phyloP scores from a whole-genome alignment of 2,797 vertebrate species.

The Choloepus didactylus region DNA sequence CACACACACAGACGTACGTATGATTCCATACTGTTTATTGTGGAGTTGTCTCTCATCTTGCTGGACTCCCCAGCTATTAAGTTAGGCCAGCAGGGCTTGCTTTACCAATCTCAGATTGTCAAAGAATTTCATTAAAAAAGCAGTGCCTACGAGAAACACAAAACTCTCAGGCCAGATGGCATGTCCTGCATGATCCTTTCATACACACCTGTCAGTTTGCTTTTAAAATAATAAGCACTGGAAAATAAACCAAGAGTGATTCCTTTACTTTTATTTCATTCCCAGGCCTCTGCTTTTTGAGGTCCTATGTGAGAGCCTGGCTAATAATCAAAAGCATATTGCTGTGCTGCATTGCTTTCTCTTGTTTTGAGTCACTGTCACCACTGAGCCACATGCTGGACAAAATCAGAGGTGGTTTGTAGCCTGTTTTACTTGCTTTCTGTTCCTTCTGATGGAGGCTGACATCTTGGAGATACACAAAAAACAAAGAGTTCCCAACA shows the following conservation, averaged over 20 bases:
- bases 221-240: not conserved
- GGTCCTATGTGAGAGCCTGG: not conserved
- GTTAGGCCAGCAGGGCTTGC: not conserved
- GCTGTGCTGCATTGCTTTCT: not conserved
- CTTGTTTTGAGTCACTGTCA: not conserved
- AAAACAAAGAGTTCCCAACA: not conserved
- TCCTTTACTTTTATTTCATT: too few species aligned
- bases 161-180: rapidly evolving
- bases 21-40: not conserved
- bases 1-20: not conserved
- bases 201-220: not conserved
- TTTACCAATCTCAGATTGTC: rapidly evolving
- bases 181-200: rapidly evolving
- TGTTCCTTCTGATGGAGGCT: not conserved
- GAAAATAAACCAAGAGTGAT: not conserved
- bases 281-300: not conserved
- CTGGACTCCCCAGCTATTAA: not conserved
- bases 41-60: not conserved
- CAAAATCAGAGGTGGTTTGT: not conserved
- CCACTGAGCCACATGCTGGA: rapidly evolving
- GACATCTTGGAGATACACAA: not conserved
- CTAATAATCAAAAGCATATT: too few species aligned
- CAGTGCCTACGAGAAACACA: rapidly evolving
- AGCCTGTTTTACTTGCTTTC: not conserved
- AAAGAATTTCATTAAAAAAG: too few species aligned